A percentile compares a stretch with the other conserved stretches of the same genome.
phyloP scores from a whole-genome alignment of 2,888 invertebrate species.

The Amaurobius ferox region DNA sequence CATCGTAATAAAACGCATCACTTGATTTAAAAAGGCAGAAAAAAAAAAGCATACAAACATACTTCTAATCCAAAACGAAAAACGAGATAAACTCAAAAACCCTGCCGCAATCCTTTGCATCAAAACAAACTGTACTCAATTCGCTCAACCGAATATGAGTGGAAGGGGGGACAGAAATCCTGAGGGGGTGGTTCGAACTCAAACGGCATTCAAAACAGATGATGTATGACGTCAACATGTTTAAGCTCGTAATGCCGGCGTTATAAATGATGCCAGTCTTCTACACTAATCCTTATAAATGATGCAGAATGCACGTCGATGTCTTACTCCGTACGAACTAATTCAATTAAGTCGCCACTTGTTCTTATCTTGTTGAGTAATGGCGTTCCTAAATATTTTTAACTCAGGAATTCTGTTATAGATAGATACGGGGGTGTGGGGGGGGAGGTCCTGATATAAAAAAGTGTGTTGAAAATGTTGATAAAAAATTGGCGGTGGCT shows the following conservation, averaged over 20 bases:
- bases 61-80: no score
- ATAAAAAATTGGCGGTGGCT: no score
- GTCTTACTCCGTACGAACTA: constrained; percentile 25
- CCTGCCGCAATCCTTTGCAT: neutral
- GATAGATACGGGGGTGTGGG: no score
- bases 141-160: neutral
- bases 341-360: constrained; percentile 55
- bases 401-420: neutral
- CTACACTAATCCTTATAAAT: constrained; percentile 61
- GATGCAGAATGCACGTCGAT: constrained; percentile 22
- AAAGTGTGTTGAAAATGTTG: no score
- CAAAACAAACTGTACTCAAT: neutral
- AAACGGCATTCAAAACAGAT: constrained; percentile 28
- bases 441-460: no score
- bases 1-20: no score
- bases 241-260: constrained; percentile 62
- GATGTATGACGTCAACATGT: constrained; percentile 39
- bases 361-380: constrained; percentile 33
- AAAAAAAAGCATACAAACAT: no score
- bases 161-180: neutral
- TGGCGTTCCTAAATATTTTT: neutral
- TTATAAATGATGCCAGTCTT: constrained; percentile 56
- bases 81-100: neutral
- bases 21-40: no score
- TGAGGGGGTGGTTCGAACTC: neutral